Base-by-base conservation (phyloP, 2,888 invertebrate genomes). In the Perdita meconis region DNA sequence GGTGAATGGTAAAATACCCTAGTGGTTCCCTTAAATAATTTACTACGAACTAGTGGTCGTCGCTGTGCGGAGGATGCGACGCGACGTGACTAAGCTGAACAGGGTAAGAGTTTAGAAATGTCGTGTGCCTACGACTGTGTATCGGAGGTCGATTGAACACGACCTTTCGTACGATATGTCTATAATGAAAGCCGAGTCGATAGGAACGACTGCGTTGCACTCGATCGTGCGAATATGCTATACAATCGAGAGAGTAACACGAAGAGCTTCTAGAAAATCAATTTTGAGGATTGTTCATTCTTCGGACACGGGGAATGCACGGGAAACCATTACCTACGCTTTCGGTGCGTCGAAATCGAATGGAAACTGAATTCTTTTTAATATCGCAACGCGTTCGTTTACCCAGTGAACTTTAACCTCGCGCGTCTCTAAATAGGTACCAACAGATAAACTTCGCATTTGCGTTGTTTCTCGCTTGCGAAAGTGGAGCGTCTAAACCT, bases 111-210 rank as follows among this genome's bases (percentile, higher is more conserved):
- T 53, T 50, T 42, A 24, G 51, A 80, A 65, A 73, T 40, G 40
- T n/a, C n/a, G n/a, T 38, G 79, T 56, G 80, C 64, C 87, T 87
- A 88, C 87, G 87, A 87, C 87, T 55, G 81, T 87, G 87, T 66
- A 55, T 60, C 44, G 26, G 76, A 44, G 85, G 85, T 81, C 86
- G 79, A 51, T 75, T 56, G 77, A 61, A 65, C 78, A 40, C 77
- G 87, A 87, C 87, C 87, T 87, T 80, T 82, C 59, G 65, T 65
- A 67, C 68, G 82, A 85, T 87, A 73, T 75, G 73, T 85, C 84
- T 82, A 71, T 60, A 74, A 66, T 64, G 72, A 79, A 70, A 57
- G 70, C 55, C 70, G 50, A 4, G 4, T 65, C 24, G 84, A 87
- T 87, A 86, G 70, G 72, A 63, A 73, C 22, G 65, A 50, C 61